A percentile compares a stretch with the other conserved stretches of the same genome.
These are phyloP conservation scores for Engystomops pustulosus DNA, from an alignment of 2,113 vertebrate species.

Conservation along the genomic window DNA sequence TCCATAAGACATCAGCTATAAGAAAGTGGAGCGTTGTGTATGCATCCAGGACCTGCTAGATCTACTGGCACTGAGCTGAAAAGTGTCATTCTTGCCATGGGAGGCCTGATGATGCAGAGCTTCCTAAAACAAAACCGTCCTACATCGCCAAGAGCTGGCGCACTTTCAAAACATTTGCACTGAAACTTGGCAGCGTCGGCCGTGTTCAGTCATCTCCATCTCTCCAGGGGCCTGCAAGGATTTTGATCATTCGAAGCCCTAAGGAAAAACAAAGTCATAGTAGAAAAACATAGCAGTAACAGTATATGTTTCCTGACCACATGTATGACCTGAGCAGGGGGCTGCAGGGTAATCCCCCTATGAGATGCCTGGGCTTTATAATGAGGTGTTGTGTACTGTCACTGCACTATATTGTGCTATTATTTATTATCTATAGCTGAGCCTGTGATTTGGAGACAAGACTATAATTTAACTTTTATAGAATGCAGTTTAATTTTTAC, in stretches of 20 bases:
- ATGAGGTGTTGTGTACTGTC: no score
- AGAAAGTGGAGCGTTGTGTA: no score
- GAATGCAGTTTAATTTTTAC: no score
- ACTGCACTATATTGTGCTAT: no score
- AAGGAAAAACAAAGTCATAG: conserved; percentile 35
- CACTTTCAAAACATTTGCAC: conserved; percentile 25
- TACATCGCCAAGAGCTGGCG: conserved; percentile 24
- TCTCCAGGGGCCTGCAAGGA: conserved; percentile 38
- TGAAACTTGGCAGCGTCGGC: conserved; percentile 34
- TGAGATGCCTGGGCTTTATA: not conserved
- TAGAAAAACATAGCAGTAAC: not conserved
- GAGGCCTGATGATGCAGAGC: conserved; percentile 11
- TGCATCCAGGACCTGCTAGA: not conserved
- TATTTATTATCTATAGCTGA: no score
- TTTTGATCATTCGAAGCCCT: conserved; percentile 17
- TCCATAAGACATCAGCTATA: no score
- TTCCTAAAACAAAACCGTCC: conserved; percentile 39
- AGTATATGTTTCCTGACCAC: not conserved
- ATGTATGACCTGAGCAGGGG: not conserved
- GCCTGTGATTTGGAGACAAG: no score
- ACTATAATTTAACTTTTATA: no score
- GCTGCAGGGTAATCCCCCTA: not conserved
- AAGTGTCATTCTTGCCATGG: conserved; percentile 6
- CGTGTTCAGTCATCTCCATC: conserved; percentile 15
- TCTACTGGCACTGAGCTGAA: not conserved